phyloP scores from a whole-genome alignment of 2,888 invertebrate genomes.

The Lithosia quadra region DNA sequence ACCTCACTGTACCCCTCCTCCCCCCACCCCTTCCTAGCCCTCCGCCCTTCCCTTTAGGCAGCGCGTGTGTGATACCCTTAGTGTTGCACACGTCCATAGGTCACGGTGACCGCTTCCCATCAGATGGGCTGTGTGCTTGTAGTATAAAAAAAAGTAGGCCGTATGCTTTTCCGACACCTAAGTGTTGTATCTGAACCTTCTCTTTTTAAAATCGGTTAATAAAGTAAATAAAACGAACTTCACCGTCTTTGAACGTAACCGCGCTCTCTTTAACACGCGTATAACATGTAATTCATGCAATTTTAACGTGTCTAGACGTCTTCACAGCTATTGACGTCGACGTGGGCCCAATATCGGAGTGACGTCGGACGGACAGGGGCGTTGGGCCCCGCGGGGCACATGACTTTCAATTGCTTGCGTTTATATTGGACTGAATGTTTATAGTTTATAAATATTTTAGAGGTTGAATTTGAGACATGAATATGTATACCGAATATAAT shows the following conservation, averaged over 20 bases:
- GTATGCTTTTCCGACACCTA: too few relatives aligned
- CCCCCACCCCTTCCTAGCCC: too few relatives aligned
- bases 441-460: slow-evolving; percentile 7
- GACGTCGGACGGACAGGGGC: slow-evolving; percentile 2
- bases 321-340: slow-evolving; percentile 1
- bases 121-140: too few relatives aligned
- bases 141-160: too few relatives aligned
- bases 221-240: background rate
- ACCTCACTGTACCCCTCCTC: too few relatives aligned
- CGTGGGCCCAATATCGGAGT: slow-evolving; percentile 6
- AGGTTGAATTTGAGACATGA: background rate
- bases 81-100: too few relatives aligned
- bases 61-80: too few relatives aligned
- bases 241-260: background rate
- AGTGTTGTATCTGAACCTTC: too few relatives aligned
- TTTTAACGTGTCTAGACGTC: slow-evolving; percentile 20
- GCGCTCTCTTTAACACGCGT: background rate
- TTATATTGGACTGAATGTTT: slow-evolving; percentile 11
- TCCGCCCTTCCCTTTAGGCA: too few relatives aligned
- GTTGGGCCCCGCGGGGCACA: background rate
- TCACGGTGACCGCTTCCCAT: too few relatives aligned
- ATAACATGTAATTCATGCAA: slow-evolving; percentile 13
- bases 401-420: slow-evolving; percentile 6
- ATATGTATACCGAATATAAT: too few relatives aligned
- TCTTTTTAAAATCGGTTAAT: too few relatives aligned